Conservation (phyloP, 2,113 vertebrate species). For the Rhagologus leucostigma region DNA sequence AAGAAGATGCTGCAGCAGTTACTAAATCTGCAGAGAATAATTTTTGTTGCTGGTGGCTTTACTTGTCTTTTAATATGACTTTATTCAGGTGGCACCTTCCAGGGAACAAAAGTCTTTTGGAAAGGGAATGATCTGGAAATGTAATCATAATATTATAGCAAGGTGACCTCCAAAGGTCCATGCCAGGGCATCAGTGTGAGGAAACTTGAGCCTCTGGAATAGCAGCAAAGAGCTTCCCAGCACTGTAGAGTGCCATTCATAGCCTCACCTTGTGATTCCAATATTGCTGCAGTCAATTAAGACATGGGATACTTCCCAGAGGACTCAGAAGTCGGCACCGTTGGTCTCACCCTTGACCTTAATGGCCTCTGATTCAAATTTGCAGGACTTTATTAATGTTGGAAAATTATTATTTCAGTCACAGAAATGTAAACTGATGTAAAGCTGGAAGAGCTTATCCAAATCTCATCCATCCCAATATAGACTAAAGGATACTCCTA, state of each 20-base stretch:
- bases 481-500: neutral
- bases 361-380: neutral
- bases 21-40: slow-evolving; percentile 34
- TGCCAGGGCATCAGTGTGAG: slow-evolving; percentile 18
- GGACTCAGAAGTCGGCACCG: neutral
- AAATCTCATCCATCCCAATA: neutral
- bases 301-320: neutral
- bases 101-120: slow-evolving; percentile 23
- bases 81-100: slow-evolving; percentile 27
- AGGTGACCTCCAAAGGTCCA: slow-evolving; percentile 18
- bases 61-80: slow-evolving; percentile 36
- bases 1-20: slow-evolving; percentile 43
- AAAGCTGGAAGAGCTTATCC: neutral
- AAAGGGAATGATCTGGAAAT: slow-evolving; percentile 46
- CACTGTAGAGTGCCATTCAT: neutral
- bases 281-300: neutral
- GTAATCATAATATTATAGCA: slow-evolving; percentile 12
- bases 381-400: neutral
- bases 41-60: slow-evolving; percentile 45
- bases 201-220: slow-evolving; percentile 32
- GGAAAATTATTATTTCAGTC: neutral
- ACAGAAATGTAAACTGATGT: neutral
- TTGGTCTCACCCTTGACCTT: neutral
- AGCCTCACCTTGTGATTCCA: neutral
- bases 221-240: neutral